A percentile compares a stretch with the other conserved stretches of the same genome.
These are phyloP conservation scores for Andrena dorsata DNA, from an alignment of 2,888 invertebrate species.

Conservation along the genomic window DNA sequence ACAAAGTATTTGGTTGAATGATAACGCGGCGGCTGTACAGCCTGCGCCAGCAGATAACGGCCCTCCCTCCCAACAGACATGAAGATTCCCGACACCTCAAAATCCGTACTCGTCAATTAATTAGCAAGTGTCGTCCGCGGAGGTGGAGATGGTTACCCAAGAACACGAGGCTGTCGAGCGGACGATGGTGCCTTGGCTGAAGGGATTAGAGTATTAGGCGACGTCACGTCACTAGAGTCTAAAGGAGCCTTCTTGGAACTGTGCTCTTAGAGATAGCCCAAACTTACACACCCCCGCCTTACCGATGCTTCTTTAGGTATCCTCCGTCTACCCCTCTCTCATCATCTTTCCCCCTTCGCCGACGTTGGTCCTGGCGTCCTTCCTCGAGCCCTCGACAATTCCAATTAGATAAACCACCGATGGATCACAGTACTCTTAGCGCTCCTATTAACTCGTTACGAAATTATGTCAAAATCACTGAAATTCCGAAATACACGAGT, in stretches of 20 bases:
- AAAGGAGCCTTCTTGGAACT: constrained; percentile 83
- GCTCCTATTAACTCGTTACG: constrained; percentile 71
- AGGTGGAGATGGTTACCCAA: constrained; percentile 67
- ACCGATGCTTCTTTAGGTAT: constrained; percentile 60
- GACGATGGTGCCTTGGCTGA: constrained; percentile 76
- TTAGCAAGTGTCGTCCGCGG: constrained; percentile 78
- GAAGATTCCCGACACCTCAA: constrained; percentile 57
- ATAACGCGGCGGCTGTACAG: not conserved
- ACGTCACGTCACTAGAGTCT: constrained; percentile 84
- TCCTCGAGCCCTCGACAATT: constrained; percentile 81
- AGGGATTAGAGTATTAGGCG: constrained; percentile 84
- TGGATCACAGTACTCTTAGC: constrained; percentile 81
- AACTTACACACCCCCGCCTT: constrained; percentile 76
- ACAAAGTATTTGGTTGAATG: constrained; percentile 6
- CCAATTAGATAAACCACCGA: constrained; percentile 84
- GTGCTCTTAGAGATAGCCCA: constrained; percentile 83
- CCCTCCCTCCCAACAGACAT: constrained; percentile 30
- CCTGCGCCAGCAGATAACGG: constrained; percentile 44
- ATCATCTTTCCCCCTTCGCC: constrained; percentile 30
- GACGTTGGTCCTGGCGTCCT: constrained; percentile 58
- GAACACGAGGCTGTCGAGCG: constrained; percentile 72
- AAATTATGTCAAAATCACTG: constrained; percentile 45
- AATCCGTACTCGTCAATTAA: constrained; percentile 80
- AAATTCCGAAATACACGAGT: constrained; percentile 65
- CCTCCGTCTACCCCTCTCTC: constrained; percentile 11